Conservation (phyloP, 2,113 vertebrate species). For the Collichthys lucidus region DNA sequence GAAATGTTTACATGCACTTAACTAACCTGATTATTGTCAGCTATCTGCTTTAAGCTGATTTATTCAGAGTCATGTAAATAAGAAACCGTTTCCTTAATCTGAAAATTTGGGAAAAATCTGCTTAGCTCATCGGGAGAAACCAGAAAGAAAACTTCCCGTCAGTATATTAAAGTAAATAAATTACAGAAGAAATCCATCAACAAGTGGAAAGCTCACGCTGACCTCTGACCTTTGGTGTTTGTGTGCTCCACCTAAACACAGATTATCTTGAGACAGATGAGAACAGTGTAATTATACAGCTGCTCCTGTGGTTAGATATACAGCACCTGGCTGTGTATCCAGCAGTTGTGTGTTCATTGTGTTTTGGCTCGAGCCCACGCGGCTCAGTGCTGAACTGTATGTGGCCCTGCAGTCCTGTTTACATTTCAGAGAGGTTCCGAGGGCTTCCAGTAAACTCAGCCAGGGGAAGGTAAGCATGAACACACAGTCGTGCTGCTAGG, state of each 20-base stretch:
- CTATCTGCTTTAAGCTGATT: slow-evolving; percentile 17
- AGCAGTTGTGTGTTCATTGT: slow-evolving; percentile 47
- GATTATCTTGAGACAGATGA: slow-evolving; percentile 43
- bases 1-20: slow-evolving; percentile 46
- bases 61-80: slow-evolving; percentile 3
- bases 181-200: slow-evolving; percentile 19
- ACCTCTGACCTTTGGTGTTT: slow-evolving; percentile 65
- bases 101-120: not conserved
- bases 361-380: slow-evolving; percentile 28
- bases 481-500: slow-evolving; percentile 44
- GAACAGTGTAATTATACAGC: slow-evolving; percentile 67
- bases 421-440: slow-evolving; percentile 73
- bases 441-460: slow-evolving; percentile 72
- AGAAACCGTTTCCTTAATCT: not conserved
- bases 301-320: slow-evolving; percentile 62
- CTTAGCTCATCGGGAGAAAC: not conserved
- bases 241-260: slow-evolving; percentile 54
- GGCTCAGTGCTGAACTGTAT: slow-evolving; percentile 60
- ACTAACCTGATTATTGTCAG: slow-evolving; percentile 34
- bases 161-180: not conserved
- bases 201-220: slow-evolving; percentile 18
- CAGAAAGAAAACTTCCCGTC: not conserved
- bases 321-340: slow-evolving; percentile 71
- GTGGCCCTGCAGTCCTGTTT: slow-evolving; percentile 72
- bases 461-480: slow-evolving; percentile 59